A percentile compares a stretch with the other conserved stretches of the same genome.
These are phyloP conservation scores for Turdus rufiventris DNA, from an alignment of 2,113 vertebrate species.

Conservation along the genomic window DNA sequence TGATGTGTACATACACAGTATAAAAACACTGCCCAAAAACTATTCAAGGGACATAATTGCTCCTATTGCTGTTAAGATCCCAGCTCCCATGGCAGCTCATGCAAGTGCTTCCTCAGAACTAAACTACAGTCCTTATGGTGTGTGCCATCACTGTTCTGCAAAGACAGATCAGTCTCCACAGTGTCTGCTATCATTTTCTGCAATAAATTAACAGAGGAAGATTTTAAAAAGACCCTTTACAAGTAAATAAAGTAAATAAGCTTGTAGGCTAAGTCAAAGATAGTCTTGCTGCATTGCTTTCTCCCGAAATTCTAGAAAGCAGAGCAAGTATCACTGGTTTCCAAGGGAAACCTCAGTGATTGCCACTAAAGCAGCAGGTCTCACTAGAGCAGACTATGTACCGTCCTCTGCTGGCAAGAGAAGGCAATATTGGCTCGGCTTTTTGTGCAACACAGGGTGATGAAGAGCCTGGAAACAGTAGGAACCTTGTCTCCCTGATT, in stretches of 20 bases:
- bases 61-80: not conserved
- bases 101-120: not conserved
- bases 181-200: not conserved
- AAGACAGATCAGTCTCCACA: not conserved
- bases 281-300: not conserved
- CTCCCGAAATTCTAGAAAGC: not conserved
- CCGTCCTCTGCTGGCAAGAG: conserved; percentile 68
- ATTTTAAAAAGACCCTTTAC: not conserved
- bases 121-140: not conserved
- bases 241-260: not conserved
- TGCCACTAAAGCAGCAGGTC: not conserved
- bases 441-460: not conserved
- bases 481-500: not conserved
- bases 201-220: not conserved
- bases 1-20: not conserved
- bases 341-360: not conserved
- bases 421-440: not conserved
- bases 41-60: rapidly evolving
- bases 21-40: not conserved
- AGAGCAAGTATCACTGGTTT: not conserved
- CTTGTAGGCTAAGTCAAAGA: not conserved
- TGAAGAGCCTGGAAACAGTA: not conserved
- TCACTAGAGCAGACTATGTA: conserved; percentile 28
- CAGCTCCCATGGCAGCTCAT: not conserved
- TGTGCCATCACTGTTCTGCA: too few species aligned